phyloP scores from a whole-genome alignment of 2,797 vertebrate species.

The Iguana delicatissima region DNA sequence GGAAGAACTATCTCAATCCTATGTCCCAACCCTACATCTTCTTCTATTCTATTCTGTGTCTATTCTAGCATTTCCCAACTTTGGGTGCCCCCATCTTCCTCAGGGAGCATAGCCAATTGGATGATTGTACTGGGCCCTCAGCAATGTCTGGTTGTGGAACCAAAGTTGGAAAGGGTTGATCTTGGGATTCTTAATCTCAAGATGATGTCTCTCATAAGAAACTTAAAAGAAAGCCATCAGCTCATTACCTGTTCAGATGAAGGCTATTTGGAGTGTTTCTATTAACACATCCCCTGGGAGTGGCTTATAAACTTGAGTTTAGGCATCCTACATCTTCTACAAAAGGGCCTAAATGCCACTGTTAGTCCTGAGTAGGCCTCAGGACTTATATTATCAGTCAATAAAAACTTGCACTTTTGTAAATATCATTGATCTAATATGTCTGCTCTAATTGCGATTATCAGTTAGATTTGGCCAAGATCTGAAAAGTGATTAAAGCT shows the following conservation, averaged over 20 bases:
- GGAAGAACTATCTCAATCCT: not conserved
- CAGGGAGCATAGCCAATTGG: not conserved
- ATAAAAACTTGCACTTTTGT: too few relatives aligned
- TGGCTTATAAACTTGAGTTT: not conserved
- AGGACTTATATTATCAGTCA: too few relatives aligned
- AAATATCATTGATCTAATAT: too few relatives aligned
- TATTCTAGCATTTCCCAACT: not conserved
- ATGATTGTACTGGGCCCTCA: not conserved
- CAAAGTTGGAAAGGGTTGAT: not conserved
- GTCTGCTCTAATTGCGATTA: too few relatives aligned
- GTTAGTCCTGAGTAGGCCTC: too few relatives aligned
- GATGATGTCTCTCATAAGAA: not conserved
- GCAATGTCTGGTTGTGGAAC: not conserved
- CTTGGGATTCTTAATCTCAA: not conserved
- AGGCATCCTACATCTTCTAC: not conserved
- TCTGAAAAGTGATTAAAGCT: not conserved
- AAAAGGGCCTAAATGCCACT: too few relatives aligned
- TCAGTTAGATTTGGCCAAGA: not conserved
- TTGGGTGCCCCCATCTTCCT: not conserved
- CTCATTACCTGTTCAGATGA: not conserved
- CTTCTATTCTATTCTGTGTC: not conserved
- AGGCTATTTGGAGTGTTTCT: not conserved
- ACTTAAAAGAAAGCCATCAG: not conserved
- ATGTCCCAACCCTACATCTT: not conserved
- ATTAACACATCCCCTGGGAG: not conserved